These are phyloP conservation scores for Lycaena phlaeas DNA, from an alignment of 2,888 invertebrate species.

Conservation along the genomic window DNA sequence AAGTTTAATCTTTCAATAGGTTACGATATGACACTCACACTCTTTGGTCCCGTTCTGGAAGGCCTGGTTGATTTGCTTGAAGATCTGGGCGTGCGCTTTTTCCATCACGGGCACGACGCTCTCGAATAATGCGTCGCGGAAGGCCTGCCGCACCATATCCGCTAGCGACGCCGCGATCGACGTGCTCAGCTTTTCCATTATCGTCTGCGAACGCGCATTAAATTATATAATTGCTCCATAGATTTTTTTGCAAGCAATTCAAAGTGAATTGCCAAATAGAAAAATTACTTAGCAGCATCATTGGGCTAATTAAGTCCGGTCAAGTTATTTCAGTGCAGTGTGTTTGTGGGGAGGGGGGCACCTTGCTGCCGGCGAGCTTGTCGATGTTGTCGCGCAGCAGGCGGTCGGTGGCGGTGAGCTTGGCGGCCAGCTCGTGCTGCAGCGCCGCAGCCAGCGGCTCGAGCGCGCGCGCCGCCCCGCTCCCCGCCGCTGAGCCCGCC, in stretches of 20 bases:
- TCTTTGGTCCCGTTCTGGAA: constrained; percentile 92
- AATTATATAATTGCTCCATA: too few relatives aligned
- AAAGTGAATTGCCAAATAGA: too few relatives aligned
- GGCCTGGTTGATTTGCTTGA: constrained; percentile 89
- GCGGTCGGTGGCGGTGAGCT: constrained; percentile 80
- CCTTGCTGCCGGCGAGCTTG: constrained; percentile 86
- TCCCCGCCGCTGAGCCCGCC: constrained; percentile 51
- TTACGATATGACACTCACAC: constrained; percentile 83
- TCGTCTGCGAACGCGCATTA: constrained; percentile 61
- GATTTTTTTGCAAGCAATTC: too few relatives aligned
- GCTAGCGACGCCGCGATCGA: constrained; percentile 80
- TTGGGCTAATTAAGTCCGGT: too few relatives aligned
- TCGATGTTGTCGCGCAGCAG: constrained; percentile 85
- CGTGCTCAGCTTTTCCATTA: constrained; percentile 82
- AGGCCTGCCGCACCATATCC: constrained; percentile 81
- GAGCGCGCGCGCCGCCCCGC: constrained; percentile 76
- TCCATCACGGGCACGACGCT: constrained; percentile 90
- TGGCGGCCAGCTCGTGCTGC: constrained; percentile 80
- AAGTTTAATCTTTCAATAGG: too few relatives aligned
- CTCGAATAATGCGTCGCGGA: constrained; percentile 83
- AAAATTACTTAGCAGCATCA: too few relatives aligned
- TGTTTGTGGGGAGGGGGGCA: too few relatives aligned
- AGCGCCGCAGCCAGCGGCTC: constrained; percentile 83
- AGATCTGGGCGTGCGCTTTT: constrained; percentile 87
- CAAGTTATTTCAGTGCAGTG: not conserved